Evolutionary conservation across 1,140 invertebrate genomes (phyloP), one percentile per base, ranked within the genome.

Genomic region (Drosophila nigromelanica): DNA sequence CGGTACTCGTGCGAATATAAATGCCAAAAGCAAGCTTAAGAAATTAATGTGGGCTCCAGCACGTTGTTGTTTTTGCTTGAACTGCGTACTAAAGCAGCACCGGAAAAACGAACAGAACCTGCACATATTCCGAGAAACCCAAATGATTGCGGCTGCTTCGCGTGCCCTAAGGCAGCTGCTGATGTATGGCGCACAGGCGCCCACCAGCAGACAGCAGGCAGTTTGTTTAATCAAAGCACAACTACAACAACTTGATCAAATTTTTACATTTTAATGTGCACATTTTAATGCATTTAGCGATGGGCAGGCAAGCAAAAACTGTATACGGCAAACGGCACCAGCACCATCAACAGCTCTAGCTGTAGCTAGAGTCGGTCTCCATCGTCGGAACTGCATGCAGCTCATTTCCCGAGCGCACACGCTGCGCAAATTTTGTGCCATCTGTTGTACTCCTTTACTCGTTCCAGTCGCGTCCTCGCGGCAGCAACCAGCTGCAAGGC

Each of bases 1-100:
- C 45, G 40, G 47, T 62, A 55, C 58, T 63, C 48, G 15, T 43
- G 40, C 61, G 61, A 72, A 52, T 66, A 77, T 77, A 77, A 77
- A 77, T 77, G 75, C 75, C 75, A 77, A 77, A 75, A 77, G 67
- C 60, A 77, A 77, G 64, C 75, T 64, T 67, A 45, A 64, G 39
- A 45, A 70, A 75, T 77, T 77, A 75, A 77, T 77, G 75, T 60
- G 70, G 55, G 58, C 30, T 33, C 18, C 66, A 24, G n/a, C 14
- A 55, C 40, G 62, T 56, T 61, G 42, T 61, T 58, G 58, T 55
- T 55, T 12, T 61, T 71, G 48, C 12, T 63, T 10, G n/a, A 12
- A n/a, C 42, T 27, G n/a, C 10, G 27, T 47, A 48, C 12, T n/a
- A 11, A 11, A 3, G 10, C 30, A 4, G 30, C 10, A 3, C 14